Conservation (phyloP, 1,140 invertebrate species). For the Drosophila navojoa region DNA sequence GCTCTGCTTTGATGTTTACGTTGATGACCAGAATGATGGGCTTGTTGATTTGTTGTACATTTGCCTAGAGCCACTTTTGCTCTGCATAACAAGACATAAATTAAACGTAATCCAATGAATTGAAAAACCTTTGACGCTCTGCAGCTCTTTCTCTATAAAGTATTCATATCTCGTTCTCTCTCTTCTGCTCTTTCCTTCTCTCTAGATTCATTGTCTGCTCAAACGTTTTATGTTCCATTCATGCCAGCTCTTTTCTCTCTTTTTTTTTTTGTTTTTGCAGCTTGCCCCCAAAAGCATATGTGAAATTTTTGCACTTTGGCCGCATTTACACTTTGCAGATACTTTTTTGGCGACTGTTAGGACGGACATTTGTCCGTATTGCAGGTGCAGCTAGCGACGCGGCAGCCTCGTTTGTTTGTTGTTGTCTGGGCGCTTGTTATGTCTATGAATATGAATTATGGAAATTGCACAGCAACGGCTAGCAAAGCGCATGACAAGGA, state of each 20-base stretch:
- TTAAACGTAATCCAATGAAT: constrained; percentile 54
- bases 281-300: constrained; percentile 57
- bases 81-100: constrained; percentile 36
- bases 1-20: constrained; percentile 1
- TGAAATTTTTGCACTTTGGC: constrained; percentile 66
- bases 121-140: constrained; percentile 25
- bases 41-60: constrained; percentile 17
- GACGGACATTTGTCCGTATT: constrained; percentile 74
- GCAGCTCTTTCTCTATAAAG: neutral
- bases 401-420: constrained; percentile 41
- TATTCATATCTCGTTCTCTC: neutral
- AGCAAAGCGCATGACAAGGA: constrained; percentile 55
- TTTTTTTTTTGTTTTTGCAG: neutral
- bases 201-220: neutral
- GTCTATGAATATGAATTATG: constrained; percentile 83
- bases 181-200: constrained; percentile 6
- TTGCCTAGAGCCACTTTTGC: neutral
- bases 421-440: constrained; percentile 62
- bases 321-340: constrained; percentile 60
- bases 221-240: constrained; percentile 9
- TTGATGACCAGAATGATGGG: constrained; percentile 8
- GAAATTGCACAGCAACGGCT: constrained; percentile 72
- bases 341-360: constrained; percentile 36
- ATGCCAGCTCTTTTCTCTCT: constrained; percentile 11
- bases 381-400: constrained; percentile 66